Evolutionary conservation across 2,888 invertebrate genomes (phyloP).

Genomic region (Sminthurides aquaticus): DNA sequence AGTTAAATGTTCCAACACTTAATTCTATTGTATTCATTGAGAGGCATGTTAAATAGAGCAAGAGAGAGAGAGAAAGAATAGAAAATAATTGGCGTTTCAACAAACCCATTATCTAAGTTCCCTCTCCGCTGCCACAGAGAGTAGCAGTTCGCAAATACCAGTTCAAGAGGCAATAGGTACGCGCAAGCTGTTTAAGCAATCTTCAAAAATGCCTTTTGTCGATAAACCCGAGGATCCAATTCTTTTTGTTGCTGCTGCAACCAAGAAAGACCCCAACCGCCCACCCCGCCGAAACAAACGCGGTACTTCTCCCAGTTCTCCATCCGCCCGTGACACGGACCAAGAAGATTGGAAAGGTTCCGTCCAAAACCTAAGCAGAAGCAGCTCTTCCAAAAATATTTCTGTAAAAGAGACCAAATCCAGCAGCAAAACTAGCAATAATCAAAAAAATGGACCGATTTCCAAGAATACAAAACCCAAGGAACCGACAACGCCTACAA

Average conservation of each 20-base stretch:
- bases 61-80: too few relatives aligned
- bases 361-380: background rate
- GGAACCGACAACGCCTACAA: background rate
- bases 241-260: background rate
- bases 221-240: background rate
- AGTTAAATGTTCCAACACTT: too few relatives aligned
- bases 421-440: background rate
- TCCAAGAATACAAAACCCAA: background rate
- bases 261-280: slow-evolving; percentile 5
- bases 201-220: slow-evolving; percentile 10
- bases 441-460: background rate
- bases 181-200: too few relatives aligned
- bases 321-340: background rate
- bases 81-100: background rate
- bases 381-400: background rate
- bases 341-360: slow-evolving; percentile 3
- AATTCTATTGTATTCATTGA: too few relatives aligned
- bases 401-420: background rate
- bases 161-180: too few relatives aligned
- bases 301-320: background rate
- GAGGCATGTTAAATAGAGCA: too few relatives aligned
- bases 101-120: background rate
- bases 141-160: too few relatives aligned
- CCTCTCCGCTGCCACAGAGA: too few relatives aligned
- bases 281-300: slow-evolving; percentile 10